phyloP scores from a whole-genome alignment of 1,140 invertebrate genomes.

The Brachionus koreanus region DNA sequence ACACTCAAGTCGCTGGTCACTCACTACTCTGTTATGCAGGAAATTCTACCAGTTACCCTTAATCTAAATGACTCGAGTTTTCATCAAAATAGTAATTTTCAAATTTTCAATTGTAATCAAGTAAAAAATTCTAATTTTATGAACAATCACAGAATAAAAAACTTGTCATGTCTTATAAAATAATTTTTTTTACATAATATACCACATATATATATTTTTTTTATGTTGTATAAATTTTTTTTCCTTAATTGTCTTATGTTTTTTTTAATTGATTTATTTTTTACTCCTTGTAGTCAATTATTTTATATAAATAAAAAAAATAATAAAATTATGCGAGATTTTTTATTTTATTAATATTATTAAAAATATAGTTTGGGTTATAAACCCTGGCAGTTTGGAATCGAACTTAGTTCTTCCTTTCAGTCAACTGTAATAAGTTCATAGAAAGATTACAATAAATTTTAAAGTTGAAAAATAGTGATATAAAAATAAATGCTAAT shows the following conservation, averaged over 20 bases:
- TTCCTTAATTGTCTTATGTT: background rate
- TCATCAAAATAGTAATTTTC: background rate
- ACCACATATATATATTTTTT: background rate
- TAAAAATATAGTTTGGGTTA: too few species aligned
- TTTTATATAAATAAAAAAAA: slow-evolving; percentile 6
- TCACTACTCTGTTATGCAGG: slow-evolving; percentile 41
- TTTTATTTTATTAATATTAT: too few species aligned
- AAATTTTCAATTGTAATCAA: background rate
- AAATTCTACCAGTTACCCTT: slow-evolving; percentile 25
- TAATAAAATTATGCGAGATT: too few species aligned
- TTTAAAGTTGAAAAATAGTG: too few species aligned
- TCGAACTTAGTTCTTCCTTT: too few species aligned
- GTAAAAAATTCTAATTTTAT: background rate
- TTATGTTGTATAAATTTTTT: background rate
- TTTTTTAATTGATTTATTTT: background rate
- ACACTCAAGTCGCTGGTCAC: slow-evolving; percentile 24
- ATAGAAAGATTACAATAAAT: too few species aligned
- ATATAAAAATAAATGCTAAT: too few species aligned
- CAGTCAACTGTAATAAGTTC: too few species aligned
- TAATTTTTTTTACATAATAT: background rate
- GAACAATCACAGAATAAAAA: background rate
- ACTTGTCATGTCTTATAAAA: slow-evolving; percentile 7
- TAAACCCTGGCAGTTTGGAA: too few species aligned
- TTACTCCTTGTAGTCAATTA: background rate
- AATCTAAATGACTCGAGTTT: background rate